Evolutionary conservation across 2,797 vertebrate genomes (phyloP).

Genomic region (Alcedo atthis): DNA sequence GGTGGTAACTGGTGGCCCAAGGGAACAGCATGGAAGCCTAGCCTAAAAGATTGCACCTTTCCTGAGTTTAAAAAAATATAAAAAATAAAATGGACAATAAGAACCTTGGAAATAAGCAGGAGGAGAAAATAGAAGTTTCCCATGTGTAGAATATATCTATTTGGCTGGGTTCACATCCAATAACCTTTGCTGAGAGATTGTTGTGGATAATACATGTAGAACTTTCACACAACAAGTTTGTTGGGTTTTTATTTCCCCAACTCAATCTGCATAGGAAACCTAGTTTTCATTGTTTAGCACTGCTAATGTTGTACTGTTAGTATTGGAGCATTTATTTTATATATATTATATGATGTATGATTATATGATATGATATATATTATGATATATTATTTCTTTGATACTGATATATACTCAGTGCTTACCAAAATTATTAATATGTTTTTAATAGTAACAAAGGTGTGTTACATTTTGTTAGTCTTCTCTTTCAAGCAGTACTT

Average conservation of each 20-base stretch:
- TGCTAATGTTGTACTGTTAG: neutral
- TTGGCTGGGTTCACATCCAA: neutral
- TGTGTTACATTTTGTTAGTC: neutral
- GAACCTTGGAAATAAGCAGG: neutral
- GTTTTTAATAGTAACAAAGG: neutral
- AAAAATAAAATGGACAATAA: neutral
- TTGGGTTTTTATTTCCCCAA: neutral
- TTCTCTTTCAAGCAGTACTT: neutral
- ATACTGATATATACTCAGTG: neutral
- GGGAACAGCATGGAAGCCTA: slow-evolving; percentile 15
- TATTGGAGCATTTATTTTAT: neutral
- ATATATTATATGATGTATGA: too few relatives aligned
- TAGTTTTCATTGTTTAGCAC: neutral
- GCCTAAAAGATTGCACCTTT: neutral
- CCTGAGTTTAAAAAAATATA: neutral
- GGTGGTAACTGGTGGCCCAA: slow-evolving; percentile 10
- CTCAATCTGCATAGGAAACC: neutral
- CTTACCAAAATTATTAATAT: neutral
- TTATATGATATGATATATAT: too few relatives aligned
- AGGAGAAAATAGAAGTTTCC: neutral
- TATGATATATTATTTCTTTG: too few relatives aligned
- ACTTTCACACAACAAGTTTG: neutral
- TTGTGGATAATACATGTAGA: neutral
- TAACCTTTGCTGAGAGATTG: neutral
- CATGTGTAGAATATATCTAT: neutral